phyloP scores from a whole-genome alignment of 2,888 invertebrate genomes.

The Cephus nigrinus region DNA sequence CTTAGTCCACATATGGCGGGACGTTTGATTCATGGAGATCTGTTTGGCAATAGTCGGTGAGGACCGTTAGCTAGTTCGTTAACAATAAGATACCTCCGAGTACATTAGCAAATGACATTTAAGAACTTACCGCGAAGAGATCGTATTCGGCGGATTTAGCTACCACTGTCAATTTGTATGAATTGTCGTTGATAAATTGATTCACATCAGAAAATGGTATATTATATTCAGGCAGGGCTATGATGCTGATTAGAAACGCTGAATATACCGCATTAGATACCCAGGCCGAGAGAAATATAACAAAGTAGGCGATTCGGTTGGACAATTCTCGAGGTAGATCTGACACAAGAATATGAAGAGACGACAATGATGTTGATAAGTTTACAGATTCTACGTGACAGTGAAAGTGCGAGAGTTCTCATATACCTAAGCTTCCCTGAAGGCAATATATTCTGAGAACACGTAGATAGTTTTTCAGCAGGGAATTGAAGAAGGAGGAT shows the following conservation, averaged over 20 bases:
- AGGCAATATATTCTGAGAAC: constrained; percentile 37
- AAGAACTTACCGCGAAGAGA: constrained; percentile 36
- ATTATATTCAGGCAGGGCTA: constrained; percentile 32
- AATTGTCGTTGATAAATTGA: constrained; percentile 43
- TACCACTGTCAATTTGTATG: constrained; percentile 44
- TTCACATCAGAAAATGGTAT: constrained; percentile 49
- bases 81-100: too few species aligned
- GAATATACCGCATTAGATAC: constrained; percentile 49
- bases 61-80: too few species aligned
- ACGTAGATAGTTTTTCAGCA: constrained; percentile 20
- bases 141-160: constrained; percentile 45
- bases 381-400: too few species aligned
- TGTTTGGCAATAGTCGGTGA: constrained; percentile 11
- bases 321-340: constrained; percentile 43
- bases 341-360: constrained; percentile 11
- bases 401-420: too few species aligned
- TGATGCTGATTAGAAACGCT: constrained; percentile 48
- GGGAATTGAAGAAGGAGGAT: neutral
- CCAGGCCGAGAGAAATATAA: constrained; percentile 48
- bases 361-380: too few species aligned
- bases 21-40: constrained; percentile 30
- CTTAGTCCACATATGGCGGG: constrained; percentile 28
- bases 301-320: constrained; percentile 45
- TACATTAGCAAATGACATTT: too few species aligned
- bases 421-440: constrained; percentile 33